Evolutionary conservation across 64 coral and sea anemone genomes (phyloP), one percentile per base, ranked within the genome.

Genomic region (Dendrophyllia cribrosa): DNA sequence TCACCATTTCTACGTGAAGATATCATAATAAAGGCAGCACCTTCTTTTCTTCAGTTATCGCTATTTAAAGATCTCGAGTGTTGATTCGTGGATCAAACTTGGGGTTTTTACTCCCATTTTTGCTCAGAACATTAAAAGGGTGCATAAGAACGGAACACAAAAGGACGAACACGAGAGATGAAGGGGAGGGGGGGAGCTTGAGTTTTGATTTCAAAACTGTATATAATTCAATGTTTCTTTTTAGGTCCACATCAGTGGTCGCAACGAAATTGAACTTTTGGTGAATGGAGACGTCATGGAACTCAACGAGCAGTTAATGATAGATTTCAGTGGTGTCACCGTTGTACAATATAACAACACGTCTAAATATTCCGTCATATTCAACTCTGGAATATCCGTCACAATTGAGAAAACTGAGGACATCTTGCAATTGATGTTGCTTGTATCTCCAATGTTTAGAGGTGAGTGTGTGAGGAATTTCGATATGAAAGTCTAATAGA

Each of bases 301-400:
- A 63, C 78, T 77, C 26, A 25, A 86, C 24, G 82, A 86, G 34
- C 63, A 86, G 59, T 25, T 77, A 20, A 75, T 70, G 66, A 62
- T 77, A 7, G 81, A 86, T 52, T 77, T 92, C 43, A 50, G 65
- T 4, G 86, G 86, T 15, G 70, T 77, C 12, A 65, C 15, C 3
- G 48, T 92, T 16, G 59, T 86, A 68, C 86, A 87, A 43, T 74
- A 78, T 16, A 26, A 47, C 7, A 76, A 87, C 46, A 78, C 23
- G 4, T 47, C 79, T 43, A 92, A 92, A 56, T 92, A 86, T 49
- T 85, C 81, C 53, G 70, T 45, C 20, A 86, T 76, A 19, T 92
- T 92, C 20, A 21, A 65, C 14, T 86, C 79, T 64, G 90, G 90
- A 9, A 87, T 92, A 76, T 83, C 91, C n/a, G 91, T 92, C 7